Conservation (phyloP, 2,113 vertebrate species). For the Microtus montanus region DNA sequence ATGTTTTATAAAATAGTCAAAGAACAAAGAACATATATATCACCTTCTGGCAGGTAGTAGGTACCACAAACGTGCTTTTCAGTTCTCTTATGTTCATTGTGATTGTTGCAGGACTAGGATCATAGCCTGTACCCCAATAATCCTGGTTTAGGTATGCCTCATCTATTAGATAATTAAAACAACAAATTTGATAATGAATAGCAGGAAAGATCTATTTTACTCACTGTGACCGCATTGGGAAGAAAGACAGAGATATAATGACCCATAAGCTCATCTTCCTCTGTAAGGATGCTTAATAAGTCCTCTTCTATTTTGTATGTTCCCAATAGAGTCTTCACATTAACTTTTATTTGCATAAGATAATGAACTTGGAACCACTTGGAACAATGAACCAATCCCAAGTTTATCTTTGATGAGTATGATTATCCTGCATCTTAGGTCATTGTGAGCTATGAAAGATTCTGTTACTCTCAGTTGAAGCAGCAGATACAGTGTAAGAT, state of each 20-base stretch:
- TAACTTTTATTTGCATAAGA: background rate
- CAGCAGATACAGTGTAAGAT: background rate
- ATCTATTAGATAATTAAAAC: background rate
- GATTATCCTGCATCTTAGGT: background rate
- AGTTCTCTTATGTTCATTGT: background rate
- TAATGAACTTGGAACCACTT: background rate
- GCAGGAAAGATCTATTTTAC: background rate
- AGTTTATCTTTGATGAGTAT: background rate
- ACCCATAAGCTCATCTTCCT: background rate
- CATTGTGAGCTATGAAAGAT: background rate
- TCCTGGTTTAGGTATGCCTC: too few relatives aligned
- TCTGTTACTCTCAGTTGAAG: background rate
- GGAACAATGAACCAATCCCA: background rate
- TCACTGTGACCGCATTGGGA: too few relatives aligned
- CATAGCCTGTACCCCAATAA: background rate
- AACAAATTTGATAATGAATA: background rate
- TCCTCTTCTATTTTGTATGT: background rate
- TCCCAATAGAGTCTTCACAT: background rate
- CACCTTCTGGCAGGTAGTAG: background rate
- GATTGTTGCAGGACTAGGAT: background rate
- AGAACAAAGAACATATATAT: background rate
- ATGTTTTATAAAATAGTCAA: background rate
- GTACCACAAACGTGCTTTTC: background rate
- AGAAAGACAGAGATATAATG: background rate
- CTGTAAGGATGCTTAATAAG: background rate